A percentile compares a stretch with the other conserved stretches of the same genome.
Evolutionary conservation across 2,888 invertebrate genomes (phyloP).

Genomic region (Lepeophtheirus nordmannii): DNA sequence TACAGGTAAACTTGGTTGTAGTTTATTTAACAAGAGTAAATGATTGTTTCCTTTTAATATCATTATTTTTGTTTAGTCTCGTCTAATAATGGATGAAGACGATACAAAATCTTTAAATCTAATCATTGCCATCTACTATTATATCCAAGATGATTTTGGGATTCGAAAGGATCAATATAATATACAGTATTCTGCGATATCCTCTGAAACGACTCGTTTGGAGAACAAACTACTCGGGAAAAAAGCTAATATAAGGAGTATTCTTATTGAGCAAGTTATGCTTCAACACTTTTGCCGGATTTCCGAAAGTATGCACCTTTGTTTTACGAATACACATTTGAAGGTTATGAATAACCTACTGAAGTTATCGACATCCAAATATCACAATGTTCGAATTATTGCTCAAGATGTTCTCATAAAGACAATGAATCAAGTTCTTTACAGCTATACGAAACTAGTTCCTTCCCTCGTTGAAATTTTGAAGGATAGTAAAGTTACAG

Average conservation of each 20-base stretch:
- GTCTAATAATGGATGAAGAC: slow-evolving; percentile 38
- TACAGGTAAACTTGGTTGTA: background rate
- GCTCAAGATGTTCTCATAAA: slow-evolving; percentile 51
- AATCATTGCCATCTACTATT: slow-evolving; percentile 25
- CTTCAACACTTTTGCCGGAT: slow-evolving; percentile 46
- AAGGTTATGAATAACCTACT: slow-evolving; percentile 46
- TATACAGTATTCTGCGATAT: background rate
- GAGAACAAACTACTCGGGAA: slow-evolving; percentile 48
- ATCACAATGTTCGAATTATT: slow-evolving; percentile 46
- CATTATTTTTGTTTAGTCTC: background rate
- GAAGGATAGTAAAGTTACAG: slow-evolving; percentile 39
- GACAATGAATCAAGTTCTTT: slow-evolving; percentile 48
- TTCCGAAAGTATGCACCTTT: slow-evolving; percentile 31
- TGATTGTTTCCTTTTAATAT: background rate
- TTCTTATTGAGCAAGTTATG: slow-evolving; percentile 49
- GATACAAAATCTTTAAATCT: slow-evolving; percentile 53
- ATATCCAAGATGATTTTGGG: slow-evolving; percentile 20
- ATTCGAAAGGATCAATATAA: slow-evolving; percentile 21
- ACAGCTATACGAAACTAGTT: slow-evolving; percentile 50
- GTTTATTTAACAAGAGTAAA: background rate
- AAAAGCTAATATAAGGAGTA: slow-evolving; percentile 45
- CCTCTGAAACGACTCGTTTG: slow-evolving; percentile 34
- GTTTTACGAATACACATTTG: slow-evolving; percentile 30
- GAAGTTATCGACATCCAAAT: slow-evolving; percentile 47
- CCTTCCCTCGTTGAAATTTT: slow-evolving; percentile 47